Conservation (phyloP, 1,140 invertebrate species). For the Apis florea region DNA sequence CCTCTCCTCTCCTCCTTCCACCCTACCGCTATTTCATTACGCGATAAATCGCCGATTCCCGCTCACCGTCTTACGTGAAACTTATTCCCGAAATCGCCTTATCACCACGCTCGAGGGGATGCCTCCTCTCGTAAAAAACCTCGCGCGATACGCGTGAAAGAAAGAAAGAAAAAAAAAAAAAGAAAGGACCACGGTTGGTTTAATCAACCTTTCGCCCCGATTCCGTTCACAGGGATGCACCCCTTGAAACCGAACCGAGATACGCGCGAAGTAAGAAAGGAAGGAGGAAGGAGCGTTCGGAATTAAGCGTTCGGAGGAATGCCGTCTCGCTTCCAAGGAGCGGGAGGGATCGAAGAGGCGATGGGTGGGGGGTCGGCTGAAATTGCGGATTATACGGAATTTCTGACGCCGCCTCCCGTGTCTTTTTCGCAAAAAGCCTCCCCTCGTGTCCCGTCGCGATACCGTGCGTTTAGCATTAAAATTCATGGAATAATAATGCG, state of each 20-base stretch:
- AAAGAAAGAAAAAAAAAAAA: too few relatives aligned
- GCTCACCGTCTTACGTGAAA: slow-evolving; percentile 11
- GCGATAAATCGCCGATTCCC: slow-evolving; percentile 49
- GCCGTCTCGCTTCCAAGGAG: slow-evolving; percentile 22
- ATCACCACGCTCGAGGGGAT: too few relatives aligned
- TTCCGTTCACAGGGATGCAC: neutral
- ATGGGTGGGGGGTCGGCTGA: slow-evolving; percentile 58
- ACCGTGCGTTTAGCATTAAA: slow-evolving; percentile 71
- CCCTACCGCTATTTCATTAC: slow-evolving; percentile 43
- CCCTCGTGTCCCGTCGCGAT: slow-evolving; percentile 3
- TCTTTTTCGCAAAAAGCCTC: too few relatives aligned
- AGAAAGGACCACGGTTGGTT: neutral
- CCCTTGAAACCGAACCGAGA: neutral
- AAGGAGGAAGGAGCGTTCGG: slow-evolving; percentile 47
- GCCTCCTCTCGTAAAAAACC: neutral
- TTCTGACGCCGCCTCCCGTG: slow-evolving; percentile 9
- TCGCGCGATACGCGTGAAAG: neutral
- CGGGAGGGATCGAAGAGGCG: too few relatives aligned
- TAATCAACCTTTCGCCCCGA: neutral
- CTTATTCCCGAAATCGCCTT: neutral
- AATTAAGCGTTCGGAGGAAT: slow-evolving; percentile 57
- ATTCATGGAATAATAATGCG: slow-evolving; percentile 77
- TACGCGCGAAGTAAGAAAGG: neutral
- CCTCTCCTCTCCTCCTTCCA: slow-evolving; percentile 28
- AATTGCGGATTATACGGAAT: slow-evolving; percentile 67